phyloP scores from a whole-genome alignment of 2,888 invertebrate genomes.

The Diadromus collaris region DNA sequence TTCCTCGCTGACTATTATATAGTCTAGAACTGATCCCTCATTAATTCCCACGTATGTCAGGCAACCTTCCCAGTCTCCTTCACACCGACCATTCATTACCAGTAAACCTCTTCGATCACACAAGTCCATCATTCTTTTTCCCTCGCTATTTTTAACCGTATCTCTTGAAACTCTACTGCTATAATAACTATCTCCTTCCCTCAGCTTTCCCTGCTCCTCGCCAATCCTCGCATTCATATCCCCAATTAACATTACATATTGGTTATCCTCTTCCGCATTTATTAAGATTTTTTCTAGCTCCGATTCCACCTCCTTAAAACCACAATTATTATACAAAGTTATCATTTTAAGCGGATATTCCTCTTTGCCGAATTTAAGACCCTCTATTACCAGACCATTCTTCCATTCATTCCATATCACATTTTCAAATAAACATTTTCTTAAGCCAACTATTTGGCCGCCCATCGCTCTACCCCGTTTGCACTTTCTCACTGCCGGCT shows the following conservation, averaged over 20 bases:
- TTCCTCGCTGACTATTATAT: not conserved
- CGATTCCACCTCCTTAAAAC: slow-evolving; percentile 3
- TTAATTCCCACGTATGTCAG: not conserved
- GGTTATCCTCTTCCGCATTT: slow-evolving; percentile 2
- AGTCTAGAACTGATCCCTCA: slow-evolving; percentile 5
- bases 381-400: slow-evolving; percentile 30
- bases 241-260: slow-evolving; percentile 26
- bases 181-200: not conserved
- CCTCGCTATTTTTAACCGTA: slow-evolving; percentile 19
- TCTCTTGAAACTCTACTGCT: slow-evolving; percentile 31
- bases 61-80: slow-evolving; percentile 24
- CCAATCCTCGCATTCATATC: slow-evolving; percentile 50
- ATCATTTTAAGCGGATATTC: slow-evolving; percentile 4
- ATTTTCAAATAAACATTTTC: slow-evolving; percentile 5
- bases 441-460: slow-evolving; percentile 44
- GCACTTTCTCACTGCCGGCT: slow-evolving; percentile 44
- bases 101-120: not conserved
- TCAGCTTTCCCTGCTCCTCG: slow-evolving; percentile 1
- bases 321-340: slow-evolving; percentile 46
- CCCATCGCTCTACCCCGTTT: slow-evolving; percentile 48
- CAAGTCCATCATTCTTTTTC: slow-evolving; percentile 5
- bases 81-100: slow-evolving; percentile 25
- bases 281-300: slow-evolving; percentile 10
- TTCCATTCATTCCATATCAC: slow-evolving; percentile 31
- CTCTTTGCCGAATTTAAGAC: not conserved